Evolutionary conservation across 2,888 invertebrate species (phyloP).

Genomic region (Dryomyza anilis): DNA sequence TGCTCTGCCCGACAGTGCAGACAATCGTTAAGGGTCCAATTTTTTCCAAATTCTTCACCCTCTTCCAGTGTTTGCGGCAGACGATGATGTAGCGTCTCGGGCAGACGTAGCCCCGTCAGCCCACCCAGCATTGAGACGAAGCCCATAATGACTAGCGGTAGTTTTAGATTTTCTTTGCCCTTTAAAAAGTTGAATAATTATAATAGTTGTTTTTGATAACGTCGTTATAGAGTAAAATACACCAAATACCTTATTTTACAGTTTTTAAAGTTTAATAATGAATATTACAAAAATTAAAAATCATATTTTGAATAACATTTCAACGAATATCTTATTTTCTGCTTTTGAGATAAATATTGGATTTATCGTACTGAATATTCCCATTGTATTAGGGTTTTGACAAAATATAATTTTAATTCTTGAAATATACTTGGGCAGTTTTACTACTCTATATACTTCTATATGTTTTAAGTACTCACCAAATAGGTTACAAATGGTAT

Average conservation of each 20-base stretch:
- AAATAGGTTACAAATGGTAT: constrained; percentile 91
- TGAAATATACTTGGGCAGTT: too few species aligned
- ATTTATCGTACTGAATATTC: too few species aligned
- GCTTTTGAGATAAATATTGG: too few species aligned
- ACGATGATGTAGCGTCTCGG: constrained; percentile 83
- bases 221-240: neutral
- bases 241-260: too few species aligned
- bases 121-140: constrained; percentile 81
- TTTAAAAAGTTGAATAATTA: constrained; percentile 58
- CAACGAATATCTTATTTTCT: too few species aligned
- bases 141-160: constrained; percentile 86
- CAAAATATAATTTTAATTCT: too few species aligned
- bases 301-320: too few species aligned
- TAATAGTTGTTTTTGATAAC: neutral
- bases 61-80: constrained; percentile 87
- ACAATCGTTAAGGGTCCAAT: constrained; percentile 79
- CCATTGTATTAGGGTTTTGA: too few species aligned
- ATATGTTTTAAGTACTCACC: constrained; percentile 64
- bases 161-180: constrained; percentile 83
- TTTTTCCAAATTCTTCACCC: constrained; percentile 84
- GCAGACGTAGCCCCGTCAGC: constrained; percentile 76
- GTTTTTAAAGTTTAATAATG: too few species aligned
- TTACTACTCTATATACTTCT: neutral
- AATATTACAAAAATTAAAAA: too few species aligned
- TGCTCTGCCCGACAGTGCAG: constrained; percentile 72